A percentile compares a stretch with the other conserved stretches of the same genome.
phyloP scores from a whole-genome alignment of 2,888 invertebrate genomes.

The Uropetala carovei region DNA sequence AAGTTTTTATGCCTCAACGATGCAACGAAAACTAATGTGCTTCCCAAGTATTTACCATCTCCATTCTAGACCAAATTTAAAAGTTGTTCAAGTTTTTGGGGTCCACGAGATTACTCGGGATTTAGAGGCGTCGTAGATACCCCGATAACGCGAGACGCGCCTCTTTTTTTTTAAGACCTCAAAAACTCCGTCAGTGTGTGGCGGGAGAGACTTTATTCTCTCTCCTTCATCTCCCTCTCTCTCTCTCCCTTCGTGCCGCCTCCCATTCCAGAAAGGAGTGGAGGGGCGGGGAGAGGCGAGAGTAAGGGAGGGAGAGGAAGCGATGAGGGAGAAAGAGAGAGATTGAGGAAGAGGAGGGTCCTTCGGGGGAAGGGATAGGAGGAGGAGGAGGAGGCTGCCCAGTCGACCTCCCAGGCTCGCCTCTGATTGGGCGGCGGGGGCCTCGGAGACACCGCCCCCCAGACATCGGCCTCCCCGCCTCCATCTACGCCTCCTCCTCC shows the following conservation, averaged over 20 bases:
- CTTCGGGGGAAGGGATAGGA: constrained; percentile 26
- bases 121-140: neutral
- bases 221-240: constrained; percentile 34
- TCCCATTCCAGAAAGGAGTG: constrained; percentile 5
- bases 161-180: constrained; percentile 66
- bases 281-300: constrained; percentile 47
- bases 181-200: neutral
- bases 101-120: too few relatives aligned
- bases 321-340: neutral
- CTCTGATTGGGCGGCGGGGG: constrained; percentile 51
- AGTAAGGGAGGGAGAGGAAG: neutral
- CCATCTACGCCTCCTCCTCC: constrained; percentile 19
- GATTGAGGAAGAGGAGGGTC: neutral
- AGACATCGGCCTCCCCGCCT: constrained; percentile 7
- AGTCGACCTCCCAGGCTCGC: neutral
- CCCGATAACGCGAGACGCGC: constrained; percentile 71
- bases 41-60: too few relatives aligned
- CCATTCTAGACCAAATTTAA: too few relatives aligned
- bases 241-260: constrained; percentile 1
- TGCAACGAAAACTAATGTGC: too few relatives aligned
- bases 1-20: too few relatives aligned
- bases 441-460: constrained; percentile 54
- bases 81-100: too few relatives aligned
- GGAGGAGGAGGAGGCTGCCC: constrained; percentile 45
- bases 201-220: constrained; percentile 21